Evolutionary conservation across 2,113 vertebrate genomes (phyloP).

Genomic region (Chlorocebus sabaeus): DNA sequence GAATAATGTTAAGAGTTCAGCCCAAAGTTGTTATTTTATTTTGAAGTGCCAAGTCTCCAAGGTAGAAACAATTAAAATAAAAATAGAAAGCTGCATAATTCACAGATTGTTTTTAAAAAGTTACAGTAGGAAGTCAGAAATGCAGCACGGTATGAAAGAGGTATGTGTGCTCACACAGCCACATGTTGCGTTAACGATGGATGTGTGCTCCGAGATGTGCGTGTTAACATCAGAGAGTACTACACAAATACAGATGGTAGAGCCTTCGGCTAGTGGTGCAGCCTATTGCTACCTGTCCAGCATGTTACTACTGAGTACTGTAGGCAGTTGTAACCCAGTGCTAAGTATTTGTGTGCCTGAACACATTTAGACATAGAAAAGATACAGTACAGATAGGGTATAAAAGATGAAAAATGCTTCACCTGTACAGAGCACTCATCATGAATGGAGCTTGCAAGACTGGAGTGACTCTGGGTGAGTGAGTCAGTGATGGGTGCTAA

Average conservation of each 20-base stretch:
- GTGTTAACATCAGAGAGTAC: background rate
- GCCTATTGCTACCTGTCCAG: background rate
- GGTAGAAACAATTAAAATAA: background rate
- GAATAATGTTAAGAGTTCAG: background rate
- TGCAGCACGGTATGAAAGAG: background rate
- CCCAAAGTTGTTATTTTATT: background rate
- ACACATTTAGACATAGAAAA: background rate
- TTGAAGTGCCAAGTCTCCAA: background rate
- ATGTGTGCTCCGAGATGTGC: background rate
- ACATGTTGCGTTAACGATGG: background rate
- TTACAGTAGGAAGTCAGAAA: background rate
- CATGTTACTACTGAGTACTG: background rate
- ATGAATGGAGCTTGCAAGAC: background rate
- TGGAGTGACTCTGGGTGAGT: background rate
- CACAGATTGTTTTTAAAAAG: background rate
- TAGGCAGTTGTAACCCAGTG: background rate
- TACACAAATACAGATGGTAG: too few species aligned
- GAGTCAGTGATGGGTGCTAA: background rate
- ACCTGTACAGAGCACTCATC: background rate
- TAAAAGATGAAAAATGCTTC: background rate
- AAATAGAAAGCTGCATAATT: background rate
- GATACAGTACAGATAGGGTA: background rate
- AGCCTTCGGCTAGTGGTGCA: background rate
- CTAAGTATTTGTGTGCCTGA: background rate
- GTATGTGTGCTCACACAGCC: accelerated